Base-by-base conservation (phyloP, 2,797 vertebrate species). In the Knipowitschia caucasica region DNA sequence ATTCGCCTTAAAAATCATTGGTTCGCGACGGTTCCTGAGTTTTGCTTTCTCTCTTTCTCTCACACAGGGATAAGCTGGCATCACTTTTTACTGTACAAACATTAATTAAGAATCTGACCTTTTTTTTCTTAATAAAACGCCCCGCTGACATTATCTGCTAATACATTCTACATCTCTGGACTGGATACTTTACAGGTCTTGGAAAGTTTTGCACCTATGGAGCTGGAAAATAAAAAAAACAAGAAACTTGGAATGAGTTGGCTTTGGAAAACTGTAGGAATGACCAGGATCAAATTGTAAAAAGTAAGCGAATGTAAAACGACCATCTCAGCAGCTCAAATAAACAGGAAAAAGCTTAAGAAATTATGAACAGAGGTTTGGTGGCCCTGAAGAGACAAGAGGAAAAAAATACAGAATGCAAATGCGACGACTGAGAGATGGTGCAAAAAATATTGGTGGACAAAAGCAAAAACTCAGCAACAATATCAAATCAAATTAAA, bases 1-100 rank as follows among this genome's bases (percentile, higher is more conserved):
- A 11, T 42, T 47, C 34, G 60, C 39, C 59, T n/a, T 57, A 66
- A n/a, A 50, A 69, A 63, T 85, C 63, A 82, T 78, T 80, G 81
- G 80, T 78, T 43, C 77, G 69, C 50, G 60, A 84, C 79, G 24
- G 76, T 88, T 85, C 86, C 84, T 86, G 84, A 86, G 86, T 77
- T 68, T 72, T 64, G 50, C 49, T 59, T 57, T 3, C 1, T 30
- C 1, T 30, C 2, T n/a, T 43, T 25, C 36, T 44, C 69, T 40
- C 58, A 25, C 61, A 67, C 58, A 49, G 65, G 71, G 67, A 64
- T 35, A 42, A 63, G 53, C 60, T 46, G 62, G 63, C 52, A 4
- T 73, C 67, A 44, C 27, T 18, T 75, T 42, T 26, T 78, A n/a
- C 69, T 82, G 56, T 69, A 77, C 71, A 79, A 58, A n/a, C n/a